Conservation (phyloP, 2,888 invertebrate species). For the Andricus curvator region DNA sequence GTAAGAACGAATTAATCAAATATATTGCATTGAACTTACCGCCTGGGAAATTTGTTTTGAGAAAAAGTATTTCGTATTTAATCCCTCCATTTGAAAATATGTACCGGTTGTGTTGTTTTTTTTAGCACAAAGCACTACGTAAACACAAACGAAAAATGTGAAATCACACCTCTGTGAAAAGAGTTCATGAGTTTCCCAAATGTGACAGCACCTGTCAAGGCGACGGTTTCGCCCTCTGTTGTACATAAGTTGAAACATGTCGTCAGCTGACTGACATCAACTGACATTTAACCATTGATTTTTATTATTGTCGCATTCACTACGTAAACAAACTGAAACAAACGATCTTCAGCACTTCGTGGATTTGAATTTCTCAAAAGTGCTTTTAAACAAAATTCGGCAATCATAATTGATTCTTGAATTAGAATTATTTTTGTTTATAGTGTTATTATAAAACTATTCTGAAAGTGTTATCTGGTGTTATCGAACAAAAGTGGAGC, state of each 20-base stretch:
- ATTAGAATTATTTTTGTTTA: neutral
- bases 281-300: neutral
- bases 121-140: neutral
- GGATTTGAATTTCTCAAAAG: neutral
- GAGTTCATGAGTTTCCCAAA: neutral
- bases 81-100: neutral
- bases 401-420: neutral
- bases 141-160: neutral
- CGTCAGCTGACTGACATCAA: neutral
- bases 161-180: neutral
- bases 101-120: constrained; percentile 8
- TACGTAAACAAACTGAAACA: neutral
- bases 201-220: neutral
- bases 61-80: neutral
- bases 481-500: neutral
- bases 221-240: neutral
- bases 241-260: neutral
- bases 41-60: neutral
- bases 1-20: neutral
- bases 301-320: neutral
- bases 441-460: neutral
- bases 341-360: neutral
- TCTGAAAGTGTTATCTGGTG: neutral
- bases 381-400: neutral
- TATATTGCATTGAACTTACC: neutral